Conservation (phyloP, 2,797 vertebrate genomes). For the Helarctos malayanus region DNA sequence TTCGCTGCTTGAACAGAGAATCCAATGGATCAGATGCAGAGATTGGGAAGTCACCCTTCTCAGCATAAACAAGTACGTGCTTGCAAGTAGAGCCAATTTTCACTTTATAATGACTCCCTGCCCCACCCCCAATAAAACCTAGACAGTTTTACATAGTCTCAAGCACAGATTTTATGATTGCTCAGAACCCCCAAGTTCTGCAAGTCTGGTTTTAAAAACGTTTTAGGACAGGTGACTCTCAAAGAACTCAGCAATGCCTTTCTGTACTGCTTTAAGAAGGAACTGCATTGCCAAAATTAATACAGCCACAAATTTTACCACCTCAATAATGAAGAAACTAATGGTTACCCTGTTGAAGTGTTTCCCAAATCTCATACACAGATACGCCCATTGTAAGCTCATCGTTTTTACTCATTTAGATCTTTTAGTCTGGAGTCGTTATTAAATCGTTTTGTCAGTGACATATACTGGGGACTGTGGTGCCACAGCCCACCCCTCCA, state of each 20-base stretch:
- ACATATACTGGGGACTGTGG: background rate
- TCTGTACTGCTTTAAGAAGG: background rate
- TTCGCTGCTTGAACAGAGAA: constrained; percentile 13
- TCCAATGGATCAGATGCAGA: background rate
- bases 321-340: constrained; percentile 11
- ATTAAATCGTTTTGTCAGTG: background rate
- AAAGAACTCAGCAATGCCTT: background rate
- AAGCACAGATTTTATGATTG: background rate
- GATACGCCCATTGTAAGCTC: background rate
- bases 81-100: background rate
- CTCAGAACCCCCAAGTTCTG: background rate
- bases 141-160: background rate
- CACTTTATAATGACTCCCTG: background rate
- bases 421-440: constrained; percentile 10
- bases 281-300: background rate
- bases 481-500: background rate
- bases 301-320: background rate
- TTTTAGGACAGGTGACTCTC: background rate
- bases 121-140: background rate
- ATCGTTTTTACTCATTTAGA: background rate
- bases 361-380: background rate
- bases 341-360: background rate
- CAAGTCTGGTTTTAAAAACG: constrained; percentile 3
- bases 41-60: background rate
- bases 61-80: background rate